Evolutionary conservation across 2,888 invertebrate species (phyloP).

Genomic region (Rhamnusium bicolor): DNA sequence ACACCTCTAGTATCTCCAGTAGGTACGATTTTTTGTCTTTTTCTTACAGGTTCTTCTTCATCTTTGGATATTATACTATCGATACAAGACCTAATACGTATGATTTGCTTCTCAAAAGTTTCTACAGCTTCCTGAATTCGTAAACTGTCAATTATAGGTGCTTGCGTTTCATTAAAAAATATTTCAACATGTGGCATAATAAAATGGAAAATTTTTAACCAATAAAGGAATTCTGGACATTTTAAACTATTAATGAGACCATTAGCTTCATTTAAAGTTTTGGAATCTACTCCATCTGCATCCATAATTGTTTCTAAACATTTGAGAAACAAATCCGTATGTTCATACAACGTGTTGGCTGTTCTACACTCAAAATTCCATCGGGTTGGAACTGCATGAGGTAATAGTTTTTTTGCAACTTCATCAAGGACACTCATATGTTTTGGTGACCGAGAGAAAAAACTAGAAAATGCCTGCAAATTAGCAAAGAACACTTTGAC

Average conservation of each 20-base stretch:
- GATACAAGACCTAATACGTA: too few relatives aligned
- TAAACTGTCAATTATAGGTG: too few relatives aligned
- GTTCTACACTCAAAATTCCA: conserved; percentile 56
- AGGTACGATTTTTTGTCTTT: too few relatives aligned
- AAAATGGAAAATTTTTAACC: too few relatives aligned
- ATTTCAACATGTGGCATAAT: too few relatives aligned
- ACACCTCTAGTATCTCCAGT: too few relatives aligned
- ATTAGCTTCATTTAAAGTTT: conserved; percentile 34
- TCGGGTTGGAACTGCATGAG: conserved; percentile 39
- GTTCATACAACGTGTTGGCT: conserved; percentile 48
- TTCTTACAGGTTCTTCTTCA: too few relatives aligned
- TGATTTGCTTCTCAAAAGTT: too few relatives aligned
- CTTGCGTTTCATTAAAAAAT: too few relatives aligned
- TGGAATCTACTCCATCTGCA: conserved; percentile 32
- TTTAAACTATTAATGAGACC: conserved; percentile 36
- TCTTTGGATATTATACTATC: too few relatives aligned
- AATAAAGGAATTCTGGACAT: too few relatives aligned
- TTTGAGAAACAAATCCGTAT: conserved; percentile 30
- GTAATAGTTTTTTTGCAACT: conserved; percentile 42
- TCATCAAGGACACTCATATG: conserved; percentile 42
- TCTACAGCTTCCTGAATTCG: too few relatives aligned
- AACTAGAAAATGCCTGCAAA: conserved; percentile 11
- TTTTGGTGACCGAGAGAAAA: conserved; percentile 10
- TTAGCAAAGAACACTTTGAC: conserved; percentile 52
- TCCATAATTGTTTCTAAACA: conserved; percentile 24